Base-by-base conservation (phyloP, 1,140 invertebrate genomes). In the Drosophila pachea region DNA sequence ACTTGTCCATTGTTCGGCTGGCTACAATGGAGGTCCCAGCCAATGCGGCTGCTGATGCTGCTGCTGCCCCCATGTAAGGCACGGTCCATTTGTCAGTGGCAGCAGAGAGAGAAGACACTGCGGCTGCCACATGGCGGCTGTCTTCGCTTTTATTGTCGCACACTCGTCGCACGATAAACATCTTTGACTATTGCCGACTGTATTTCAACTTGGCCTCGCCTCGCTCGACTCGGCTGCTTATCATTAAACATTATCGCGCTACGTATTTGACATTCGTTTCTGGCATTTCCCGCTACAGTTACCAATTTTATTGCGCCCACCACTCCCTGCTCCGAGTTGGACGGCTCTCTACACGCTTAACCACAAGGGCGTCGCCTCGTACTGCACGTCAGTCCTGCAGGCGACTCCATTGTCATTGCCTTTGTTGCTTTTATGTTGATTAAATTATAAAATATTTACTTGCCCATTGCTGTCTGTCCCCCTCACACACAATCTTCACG, bases 341-440 rank as follows among this genome's bases (percentile, higher is more conserved):
- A 22, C 22, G 22, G 22, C 22, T 3, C 22, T 22, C 22, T 22
- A 22, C 22, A 7, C 12, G 40, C 45, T 40, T 72, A 78, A 70
- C 74, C 70, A 49, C 64, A 72, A 54, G 65, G 60, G 70, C 60
- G 61, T 47, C 49, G 8, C 38, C 14, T 53, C n/a, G 38, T 4
- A 9, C 9, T 5, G 40, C 55, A 7, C 33, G 29, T 48, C 22
- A 48, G 58, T 66, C 67, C 58, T 49, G 45, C 54, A 36, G 53
- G 47, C 22, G 22, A 3, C 48, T 12, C 50, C 64, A 60, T 67
- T 86, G 76, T 43, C 68, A 59, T 58, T 50, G 67, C 69, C 73
- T 78, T 84, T 84, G 82, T 86, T 86, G 76, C 82, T 86, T 86
- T 86, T 86, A 86, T 86, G 82, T 82, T 86, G 81, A 86, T 86